Percentiles rank a stretch among this genome's conserved stretches.
Conservation (phyloP, 37 sponge, comb jelly and placozoan genomes). For the Agelas oroides region DNA sequence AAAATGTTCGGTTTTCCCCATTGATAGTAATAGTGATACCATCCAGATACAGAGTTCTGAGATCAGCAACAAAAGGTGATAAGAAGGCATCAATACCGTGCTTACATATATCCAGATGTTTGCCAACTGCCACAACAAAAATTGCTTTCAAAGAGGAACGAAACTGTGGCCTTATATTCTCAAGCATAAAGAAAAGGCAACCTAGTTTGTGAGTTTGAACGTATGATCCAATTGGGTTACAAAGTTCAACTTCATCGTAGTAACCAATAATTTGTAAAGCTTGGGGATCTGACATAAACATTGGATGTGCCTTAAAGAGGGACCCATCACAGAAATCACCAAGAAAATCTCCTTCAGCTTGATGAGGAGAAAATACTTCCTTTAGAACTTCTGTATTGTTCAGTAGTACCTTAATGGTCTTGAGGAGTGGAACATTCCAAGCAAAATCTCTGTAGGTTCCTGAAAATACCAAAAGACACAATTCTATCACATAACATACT, state of each 20-base stretch:
- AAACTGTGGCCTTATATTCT: slow-evolving; percentile 32
- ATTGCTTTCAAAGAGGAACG: slow-evolving; percentile 42
- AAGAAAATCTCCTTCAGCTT: not conserved
- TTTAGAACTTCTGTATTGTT: slow-evolving; percentile 8
- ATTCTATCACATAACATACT: too few species aligned
- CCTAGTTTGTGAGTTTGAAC: slow-evolving; percentile 53
- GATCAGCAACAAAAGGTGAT: slow-evolving; percentile 40
- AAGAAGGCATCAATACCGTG: slow-evolving; percentile 44
- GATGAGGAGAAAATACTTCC: slow-evolving; percentile 28
- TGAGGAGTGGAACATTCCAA: slow-evolving; percentile 33
- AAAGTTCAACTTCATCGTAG: slow-evolving; percentile 60
- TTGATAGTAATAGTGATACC: slow-evolving; percentile 37
- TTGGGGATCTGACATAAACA: slow-evolving; percentile 29
- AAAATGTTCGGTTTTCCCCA: too few species aligned
- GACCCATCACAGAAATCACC: slow-evolving; percentile 52
- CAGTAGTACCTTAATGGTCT: slow-evolving; percentile 15
- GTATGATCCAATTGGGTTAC: slow-evolving; percentile 52
- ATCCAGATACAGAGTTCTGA: slow-evolving; percentile 52
- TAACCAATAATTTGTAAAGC: slow-evolving; percentile 57
- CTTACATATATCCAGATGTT: slow-evolving; percentile 15
- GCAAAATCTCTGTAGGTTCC: slow-evolving; percentile 19
- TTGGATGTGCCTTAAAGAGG: slow-evolving; percentile 13
- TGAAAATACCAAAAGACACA: not conserved
- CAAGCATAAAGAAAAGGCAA: slow-evolving; percentile 43
- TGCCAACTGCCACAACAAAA: slow-evolving; percentile 40